Base-by-base conservation (phyloP, 2,888 invertebrate species). In the Amblyteles armatorius region DNA sequence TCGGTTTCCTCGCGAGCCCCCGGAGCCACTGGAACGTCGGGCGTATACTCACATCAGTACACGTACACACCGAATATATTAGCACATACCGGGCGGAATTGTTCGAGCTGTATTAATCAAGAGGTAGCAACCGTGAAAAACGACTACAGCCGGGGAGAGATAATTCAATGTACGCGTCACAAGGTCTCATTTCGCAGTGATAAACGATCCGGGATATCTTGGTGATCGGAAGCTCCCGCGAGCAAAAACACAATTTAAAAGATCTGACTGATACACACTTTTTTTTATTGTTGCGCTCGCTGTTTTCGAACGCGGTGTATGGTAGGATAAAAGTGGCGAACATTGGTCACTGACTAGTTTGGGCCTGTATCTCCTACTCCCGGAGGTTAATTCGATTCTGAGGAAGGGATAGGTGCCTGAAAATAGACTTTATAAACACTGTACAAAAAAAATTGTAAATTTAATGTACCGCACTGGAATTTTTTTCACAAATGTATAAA, bases 111-210 rank as follows among this genome's bases (percentile, higher is more conserved):
- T 80, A 80, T 73, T 80, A 80, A 80, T 80, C 80, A 68, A 73
- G 67, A 73, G 73, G 73, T 73, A 60, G 4, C 65, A 57, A 48
- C 65, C 80, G 55, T 79, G 72, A 80, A 80, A 80, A 80, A 80
- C 57, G 80, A 67, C 73, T 80, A 73, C 73, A 67, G 55, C 73
- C 73, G 29, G 16, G 29, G 57, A 80, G 65, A 80, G 80, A 80
- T 80, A 80, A 80, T 80, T 80, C 73, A 80, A 73, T 50, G 80
- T 68, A 67, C 33, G 80, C 67, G 73, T 80, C 65, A 40, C 65
- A 55, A 68, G 73, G 55, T 68, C 55, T 73, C 72, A 36, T 80
- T 67, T 73, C 60, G 55, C 65, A 33, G 33, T 80, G 80, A 80
- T 80, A 67, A 80, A 80, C 73, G 80, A 80, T 67, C 79, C 13